Evolutionary conservation across 2,113 vertebrate genomes (phyloP).

Genomic region (Steatornis caripensis): DNA sequence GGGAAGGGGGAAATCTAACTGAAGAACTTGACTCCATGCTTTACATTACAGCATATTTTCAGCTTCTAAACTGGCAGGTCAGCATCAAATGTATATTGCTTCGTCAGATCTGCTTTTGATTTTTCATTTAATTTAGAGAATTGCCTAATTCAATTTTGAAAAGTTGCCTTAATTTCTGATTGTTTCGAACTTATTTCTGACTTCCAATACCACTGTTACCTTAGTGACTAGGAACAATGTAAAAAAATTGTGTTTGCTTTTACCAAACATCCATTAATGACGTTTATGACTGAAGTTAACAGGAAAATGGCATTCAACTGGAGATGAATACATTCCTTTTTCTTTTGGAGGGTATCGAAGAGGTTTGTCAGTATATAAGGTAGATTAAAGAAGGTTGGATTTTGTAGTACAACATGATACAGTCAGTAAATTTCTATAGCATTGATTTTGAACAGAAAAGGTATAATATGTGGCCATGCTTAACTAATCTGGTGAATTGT

Average conservation of each 20-base stretch:
- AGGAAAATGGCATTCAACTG: background rate
- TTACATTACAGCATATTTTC: background rate
- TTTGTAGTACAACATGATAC: background rate
- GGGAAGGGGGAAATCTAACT: background rate
- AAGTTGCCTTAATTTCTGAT: background rate
- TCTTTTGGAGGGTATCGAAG: background rate
- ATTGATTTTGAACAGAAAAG: background rate
- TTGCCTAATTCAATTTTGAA: background rate
- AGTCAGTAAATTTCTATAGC: background rate
- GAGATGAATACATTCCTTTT: background rate
- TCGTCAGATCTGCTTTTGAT: background rate
- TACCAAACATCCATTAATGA: background rate
- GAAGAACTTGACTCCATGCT: background rate
- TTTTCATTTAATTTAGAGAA: background rate
- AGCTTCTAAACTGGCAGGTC: background rate
- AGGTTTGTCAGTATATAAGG: background rate
- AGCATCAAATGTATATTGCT: background rate
- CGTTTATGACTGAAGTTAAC: background rate
- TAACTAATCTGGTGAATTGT: background rate
- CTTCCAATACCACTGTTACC: background rate
- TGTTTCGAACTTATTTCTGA: background rate
- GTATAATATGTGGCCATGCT: background rate
- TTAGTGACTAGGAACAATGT: background rate
- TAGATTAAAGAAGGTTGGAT: background rate
- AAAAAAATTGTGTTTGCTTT: background rate